These are phyloP conservation scores for Dendrophyllia cribrosa DNA, from an alignment of 64 coral and sea anemone genomes.

Conservation along the genomic window DNA sequence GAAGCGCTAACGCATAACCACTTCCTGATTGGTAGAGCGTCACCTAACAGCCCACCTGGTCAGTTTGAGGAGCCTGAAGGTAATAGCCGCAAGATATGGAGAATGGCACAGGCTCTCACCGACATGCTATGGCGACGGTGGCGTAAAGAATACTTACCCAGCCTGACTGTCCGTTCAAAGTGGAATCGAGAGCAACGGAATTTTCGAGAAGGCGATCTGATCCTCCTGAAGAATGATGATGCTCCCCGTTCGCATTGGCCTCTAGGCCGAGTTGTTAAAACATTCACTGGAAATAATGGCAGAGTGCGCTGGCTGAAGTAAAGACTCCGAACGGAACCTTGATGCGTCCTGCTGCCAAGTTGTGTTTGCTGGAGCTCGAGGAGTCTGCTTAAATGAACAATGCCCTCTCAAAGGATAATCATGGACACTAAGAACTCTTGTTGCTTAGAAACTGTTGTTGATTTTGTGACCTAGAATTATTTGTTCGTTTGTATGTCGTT, in stretches of 20 bases:
- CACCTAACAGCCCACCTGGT: conserved; percentile 7
- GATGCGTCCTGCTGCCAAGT: neutral
- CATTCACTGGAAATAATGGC: neutral
- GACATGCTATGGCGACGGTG: conserved; percentile 54
- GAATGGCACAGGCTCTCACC: neutral
- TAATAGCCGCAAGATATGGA: conserved; percentile 31
- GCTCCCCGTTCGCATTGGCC: conserved; percentile 19
- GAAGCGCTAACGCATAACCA: conserved; percentile 34
- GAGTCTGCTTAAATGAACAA: neutral
- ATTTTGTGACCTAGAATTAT: too few species aligned
- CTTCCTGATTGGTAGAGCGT: conserved; percentile 34
- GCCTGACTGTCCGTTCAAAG: conserved; percentile 16
- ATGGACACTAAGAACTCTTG: too few species aligned
- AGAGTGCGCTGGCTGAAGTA: conserved; percentile 10
- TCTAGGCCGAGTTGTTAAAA: neutral
- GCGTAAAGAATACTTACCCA: conserved; percentile 52
- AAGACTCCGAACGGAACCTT: conserved; percentile 32
- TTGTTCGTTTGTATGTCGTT: too few species aligned
- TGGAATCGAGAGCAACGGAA: conserved; percentile 42
- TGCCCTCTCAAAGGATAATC: too few species aligned
- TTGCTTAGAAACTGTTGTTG: too few species aligned
- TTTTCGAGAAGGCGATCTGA: conserved; percentile 7
- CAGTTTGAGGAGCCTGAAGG: neutral
- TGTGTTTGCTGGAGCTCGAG: conserved; percentile 25
- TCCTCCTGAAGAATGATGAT: conserved; percentile 21